Evolutionary conservation across 2,888 invertebrate species (phyloP).

Genomic region (Sthenelais limicola): DNA sequence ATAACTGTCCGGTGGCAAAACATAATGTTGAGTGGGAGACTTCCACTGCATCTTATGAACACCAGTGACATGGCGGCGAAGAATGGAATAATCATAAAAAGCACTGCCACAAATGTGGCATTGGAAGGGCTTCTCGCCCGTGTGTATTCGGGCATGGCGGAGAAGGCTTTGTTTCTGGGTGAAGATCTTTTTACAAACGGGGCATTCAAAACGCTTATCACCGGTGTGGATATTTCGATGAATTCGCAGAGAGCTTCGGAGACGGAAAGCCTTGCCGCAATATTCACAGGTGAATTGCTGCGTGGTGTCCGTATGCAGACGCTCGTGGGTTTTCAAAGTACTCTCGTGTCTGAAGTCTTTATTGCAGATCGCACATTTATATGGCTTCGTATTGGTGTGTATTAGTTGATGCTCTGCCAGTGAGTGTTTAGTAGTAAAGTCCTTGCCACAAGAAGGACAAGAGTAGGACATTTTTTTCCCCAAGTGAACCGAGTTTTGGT

Average conservation of each 20-base stretch:
- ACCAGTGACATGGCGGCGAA: slow-evolving; percentile 15
- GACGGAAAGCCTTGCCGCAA: slow-evolving; percentile 69
- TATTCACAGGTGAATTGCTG: slow-evolving; percentile 68
- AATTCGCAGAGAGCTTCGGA: slow-evolving; percentile 70
- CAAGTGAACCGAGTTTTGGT: slow-evolving; percentile 49
- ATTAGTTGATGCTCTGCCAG: slow-evolving; percentile 60
- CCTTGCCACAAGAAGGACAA: slow-evolving; percentile 63
- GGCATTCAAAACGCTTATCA: slow-evolving; percentile 69
- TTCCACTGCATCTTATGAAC: slow-evolving; percentile 31
- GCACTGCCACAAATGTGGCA: slow-evolving; percentile 33
- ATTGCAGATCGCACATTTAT: slow-evolving; percentile 62
- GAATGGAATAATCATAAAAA: slow-evolving; percentile 32
- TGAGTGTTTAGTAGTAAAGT: slow-evolving; percentile 62
- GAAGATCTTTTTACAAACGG: slow-evolving; percentile 72
- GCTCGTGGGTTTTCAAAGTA: slow-evolving; percentile 63
- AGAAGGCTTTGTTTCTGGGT: slow-evolving; percentile 72
- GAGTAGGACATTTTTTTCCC: slow-evolving; percentile 57
- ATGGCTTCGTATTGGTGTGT: slow-evolving; percentile 62
- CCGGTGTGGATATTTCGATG: slow-evolving; percentile 71
- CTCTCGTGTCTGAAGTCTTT: slow-evolving; percentile 62
- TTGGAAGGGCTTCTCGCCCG: slow-evolving; percentile 31
- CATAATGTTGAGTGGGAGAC: slow-evolving; percentile 22
- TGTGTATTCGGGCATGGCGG: slow-evolving; percentile 71
- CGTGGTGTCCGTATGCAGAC: slow-evolving; percentile 63
- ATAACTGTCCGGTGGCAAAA: slow-evolving; percentile 17